Evolutionary conservation across 2,113 vertebrate species (phyloP), one percentile per base, ranked within the genome.

Genomic region (Phyllostomus hastatus): DNA sequence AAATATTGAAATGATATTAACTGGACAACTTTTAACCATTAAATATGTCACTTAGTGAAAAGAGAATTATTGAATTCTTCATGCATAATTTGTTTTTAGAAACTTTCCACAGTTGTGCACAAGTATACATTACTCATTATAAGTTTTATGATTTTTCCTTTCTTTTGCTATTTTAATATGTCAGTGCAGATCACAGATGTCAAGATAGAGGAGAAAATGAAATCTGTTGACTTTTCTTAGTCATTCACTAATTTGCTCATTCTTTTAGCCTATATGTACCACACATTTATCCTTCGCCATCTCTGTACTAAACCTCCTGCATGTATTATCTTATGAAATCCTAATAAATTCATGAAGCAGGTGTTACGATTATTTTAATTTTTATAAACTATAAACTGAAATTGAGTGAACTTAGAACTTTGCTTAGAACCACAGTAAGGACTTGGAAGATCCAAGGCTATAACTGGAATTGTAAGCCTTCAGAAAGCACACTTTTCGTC

Each of bases 11-110:
- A 72, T 70, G 43, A 46, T 59, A 67, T 73, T 88, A 95, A 76
- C 15, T 31, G 24, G 59, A 92, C 9, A 94, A 33, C 0, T 79
- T 79, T 92, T 46, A 59, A 83, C 31, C 17, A 35, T 85, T 88
- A 75, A 87, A 48, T 59, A 7, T 81, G 35, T 67, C 41, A 38
- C 24, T 84, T 67, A 81, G 43, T 72, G 17, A 52, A 91, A 88
- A 50, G 46, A 96, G 70, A 90, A 76, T 46, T 81, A 50, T 31
- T 93, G 76, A 90, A 69, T 94, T 85, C 28, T 76, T 81, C 15
- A 88, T 52, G 41, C 3, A 67, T 7, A 57, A 50, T 52, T 95
- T 93, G 82, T 31, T 67, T 66, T 95, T 78, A 38, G 43, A 33
- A 66, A 92, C 64, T 94, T 94, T 90, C 35, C 50, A 78, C 4